These are phyloP conservation scores for Drosophila paracracens DNA, from an alignment of 2,888 invertebrate genomes.

Conservation along the genomic window DNA sequence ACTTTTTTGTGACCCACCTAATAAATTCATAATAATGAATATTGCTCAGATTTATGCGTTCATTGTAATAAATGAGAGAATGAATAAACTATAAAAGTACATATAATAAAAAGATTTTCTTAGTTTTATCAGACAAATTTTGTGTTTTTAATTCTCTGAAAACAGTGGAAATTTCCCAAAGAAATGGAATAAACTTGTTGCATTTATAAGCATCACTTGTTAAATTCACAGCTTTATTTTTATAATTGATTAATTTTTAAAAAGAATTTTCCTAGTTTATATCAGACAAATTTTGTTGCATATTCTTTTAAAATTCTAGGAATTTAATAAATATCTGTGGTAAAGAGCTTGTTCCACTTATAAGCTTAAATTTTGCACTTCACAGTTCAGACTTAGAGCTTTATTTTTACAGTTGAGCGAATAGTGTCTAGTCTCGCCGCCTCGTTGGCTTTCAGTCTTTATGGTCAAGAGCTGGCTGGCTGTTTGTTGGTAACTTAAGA, in stretches of 20 bases:
- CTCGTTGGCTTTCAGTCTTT: slow-evolving; percentile 26
- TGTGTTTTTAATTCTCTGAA: neutral
- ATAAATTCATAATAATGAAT: neutral
- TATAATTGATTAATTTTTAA: neutral
- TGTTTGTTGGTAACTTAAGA: neutral
- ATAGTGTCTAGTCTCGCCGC: slow-evolving; percentile 9
- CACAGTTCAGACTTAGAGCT: slow-evolving; percentile 10
- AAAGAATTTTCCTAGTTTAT: neutral
- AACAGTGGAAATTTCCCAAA: neutral
- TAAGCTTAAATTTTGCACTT: neutral
- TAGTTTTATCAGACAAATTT: neutral
- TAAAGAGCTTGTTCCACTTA: neutral
- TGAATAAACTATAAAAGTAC: neutral
- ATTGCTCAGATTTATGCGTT: neutral
- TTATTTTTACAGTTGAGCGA: slow-evolving; percentile 18
- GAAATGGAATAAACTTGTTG: neutral
- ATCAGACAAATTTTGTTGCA: neutral
- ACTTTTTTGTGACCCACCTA: neutral
- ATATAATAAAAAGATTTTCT: neutral
- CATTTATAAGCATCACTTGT: neutral
- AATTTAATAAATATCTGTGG: neutral
- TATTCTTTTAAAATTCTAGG: neutral
- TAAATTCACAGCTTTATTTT: neutral
- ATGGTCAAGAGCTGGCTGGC: slow-evolving; percentile 30
- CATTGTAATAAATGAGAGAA: neutral